These are phyloP conservation scores for Netelia inedita DNA, from an alignment of 2,888 invertebrate genomes.

Conservation along the genomic window DNA sequence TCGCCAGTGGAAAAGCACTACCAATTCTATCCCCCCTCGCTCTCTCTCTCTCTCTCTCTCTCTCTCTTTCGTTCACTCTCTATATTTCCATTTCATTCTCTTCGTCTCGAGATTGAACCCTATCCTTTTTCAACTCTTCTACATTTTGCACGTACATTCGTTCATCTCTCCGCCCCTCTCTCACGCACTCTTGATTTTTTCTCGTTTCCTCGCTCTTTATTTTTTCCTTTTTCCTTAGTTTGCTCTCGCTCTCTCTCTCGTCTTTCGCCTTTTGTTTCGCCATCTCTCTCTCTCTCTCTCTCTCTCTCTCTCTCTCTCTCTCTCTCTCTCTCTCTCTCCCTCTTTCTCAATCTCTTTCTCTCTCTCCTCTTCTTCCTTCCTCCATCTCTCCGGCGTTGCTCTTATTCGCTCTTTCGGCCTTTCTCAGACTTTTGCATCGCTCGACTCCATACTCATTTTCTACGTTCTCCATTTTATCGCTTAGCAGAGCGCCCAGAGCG, in stretches of 20 bases:
- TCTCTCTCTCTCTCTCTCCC: conserved; percentile 60
- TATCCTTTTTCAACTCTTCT: conserved; percentile 20
- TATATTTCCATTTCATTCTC: conserved; percentile 32
- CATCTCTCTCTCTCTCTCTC: conserved; percentile 14
- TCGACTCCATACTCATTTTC: conserved; percentile 77
- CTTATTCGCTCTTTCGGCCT: conserved; percentile 30
- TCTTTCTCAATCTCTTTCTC: conserved; percentile 69
- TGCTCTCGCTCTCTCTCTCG: conserved; percentile 73
- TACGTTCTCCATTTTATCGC: conserved; percentile 72
- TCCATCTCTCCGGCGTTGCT: conserved; percentile 71
- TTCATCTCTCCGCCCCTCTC: conserved; percentile 70
- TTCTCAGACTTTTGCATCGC: conserved; percentile 69
- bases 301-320: conserved; percentile 64
- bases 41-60: conserved; percentile 31
- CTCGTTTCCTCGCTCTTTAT: conserved; percentile 42
- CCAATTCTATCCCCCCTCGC: conserved; percentile 38
- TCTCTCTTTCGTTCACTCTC: conserved; percentile 28
- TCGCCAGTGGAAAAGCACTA: conserved; percentile 63
- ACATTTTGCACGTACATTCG: conserved; percentile 30
- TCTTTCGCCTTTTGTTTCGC: conserved; percentile 69
- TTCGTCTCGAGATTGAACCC: conserved; percentile 23
- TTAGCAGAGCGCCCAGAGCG: conserved; percentile 38
- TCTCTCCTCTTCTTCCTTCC: conserved; percentile 33
- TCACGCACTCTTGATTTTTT: conserved; percentile 62
- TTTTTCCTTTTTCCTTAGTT: conserved; percentile 68